Evolutionary conservation across 2,113 vertebrate species (phyloP).

Genomic region (Carassius gibelio): DNA sequence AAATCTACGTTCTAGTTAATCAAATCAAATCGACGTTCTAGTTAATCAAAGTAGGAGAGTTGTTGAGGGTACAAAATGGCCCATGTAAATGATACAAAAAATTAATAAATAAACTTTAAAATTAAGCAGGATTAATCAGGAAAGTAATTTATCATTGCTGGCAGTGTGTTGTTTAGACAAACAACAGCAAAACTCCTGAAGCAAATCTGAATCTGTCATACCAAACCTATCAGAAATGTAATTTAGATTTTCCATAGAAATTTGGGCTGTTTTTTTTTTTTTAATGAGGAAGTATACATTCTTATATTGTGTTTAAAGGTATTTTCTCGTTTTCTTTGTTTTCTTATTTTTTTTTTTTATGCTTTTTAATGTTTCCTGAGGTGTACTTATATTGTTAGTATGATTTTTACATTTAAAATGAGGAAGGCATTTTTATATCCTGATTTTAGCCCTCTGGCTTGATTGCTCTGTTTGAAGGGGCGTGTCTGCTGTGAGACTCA

Average conservation of each 20-base stretch:
- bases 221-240: background rate
- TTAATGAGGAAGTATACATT: background rate
- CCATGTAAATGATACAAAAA: background rate
- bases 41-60: background rate
- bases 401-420: too few relatives aligned
- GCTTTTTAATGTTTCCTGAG: too few relatives aligned
- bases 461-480: too few relatives aligned
- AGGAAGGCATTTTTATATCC: too few relatives aligned
- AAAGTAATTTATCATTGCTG: background rate
- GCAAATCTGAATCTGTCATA: conserved; percentile 7
- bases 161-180: background rate
- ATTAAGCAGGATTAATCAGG: conserved; percentile 10
- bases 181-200: conserved; percentile 10
- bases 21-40: background rate
- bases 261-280: background rate
- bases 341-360: too few relatives aligned
- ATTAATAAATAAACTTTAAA: background rate
- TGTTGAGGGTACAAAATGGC: conserved; percentile 7
- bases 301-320: background rate
- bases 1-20: conserved; percentile 1
- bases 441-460: too few relatives aligned
- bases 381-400: too few relatives aligned
- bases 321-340: too few relatives aligned
- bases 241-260: conserved; percentile 6
- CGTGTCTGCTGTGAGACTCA: too few relatives aligned